Base-by-base conservation (phyloP, 2,113 vertebrate species). In the Collichthys lucidus region DNA sequence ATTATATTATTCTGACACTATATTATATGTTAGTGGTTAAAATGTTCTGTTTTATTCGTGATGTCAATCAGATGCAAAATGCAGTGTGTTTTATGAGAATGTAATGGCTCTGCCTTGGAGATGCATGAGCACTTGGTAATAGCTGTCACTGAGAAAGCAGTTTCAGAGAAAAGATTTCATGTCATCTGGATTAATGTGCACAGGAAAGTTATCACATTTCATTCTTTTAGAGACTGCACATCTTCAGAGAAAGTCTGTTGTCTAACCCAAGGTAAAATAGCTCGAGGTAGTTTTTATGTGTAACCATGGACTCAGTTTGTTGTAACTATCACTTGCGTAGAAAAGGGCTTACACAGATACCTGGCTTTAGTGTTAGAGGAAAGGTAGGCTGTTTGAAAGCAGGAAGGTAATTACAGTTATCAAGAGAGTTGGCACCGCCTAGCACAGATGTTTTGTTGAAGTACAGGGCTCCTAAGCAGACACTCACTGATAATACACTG, bases 381-480 rank as follows among this genome's bases (percentile, higher is more conserved):
- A 49, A 80, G 11, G 53, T 55, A 49, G 47, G 57, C 15, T 67
- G 61, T 19, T 52, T 77, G 55, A 82, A 84, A 76, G 72, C 68
- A 83, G 55, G 61, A 86, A 47, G 46, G n/a, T 85, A 87, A 88
- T 81, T 82, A 42, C 47, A 71, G 60, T 84, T 70, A 74, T 80
- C 42, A 71, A 79, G 50, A n/a, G 50, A 57, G 63, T 31, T 77
- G 64, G 47, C 9, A 73, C 70, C 69, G 79, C 68, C 74, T 77
- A 64, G 61, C 22, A 82, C 79, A 84, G 82, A 83, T 86, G 82
- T 82, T 85, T 79, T 56, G 67, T 82, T 74, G 52, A 81, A 74
- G 65, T 73, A 81, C 49, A 80, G 50, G 72, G 56, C 31, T 59
- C 12, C n/a, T 24, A 29, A 65, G 52, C 53, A 70, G 72, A 57